Evolutionary conservation across 2,113 vertebrate species (phyloP).

Genomic region (Trachemys scripta): DNA sequence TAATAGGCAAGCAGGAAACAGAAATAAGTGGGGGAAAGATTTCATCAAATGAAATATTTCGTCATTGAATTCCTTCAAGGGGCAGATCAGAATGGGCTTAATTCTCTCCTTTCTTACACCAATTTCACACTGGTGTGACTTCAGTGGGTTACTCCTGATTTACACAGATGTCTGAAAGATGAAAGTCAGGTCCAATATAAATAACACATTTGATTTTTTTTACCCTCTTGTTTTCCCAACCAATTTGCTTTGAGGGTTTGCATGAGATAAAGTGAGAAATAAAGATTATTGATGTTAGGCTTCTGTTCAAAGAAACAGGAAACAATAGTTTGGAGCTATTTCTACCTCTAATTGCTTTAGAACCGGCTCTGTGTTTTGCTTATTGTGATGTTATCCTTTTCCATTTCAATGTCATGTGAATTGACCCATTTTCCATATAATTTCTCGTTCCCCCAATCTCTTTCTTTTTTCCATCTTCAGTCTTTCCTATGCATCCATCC

Average conservation of each 20-base stretch:
- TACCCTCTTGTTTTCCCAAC: neutral
- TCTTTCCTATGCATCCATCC: neutral
- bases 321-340: neutral
- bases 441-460: neutral
- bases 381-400: neutral
- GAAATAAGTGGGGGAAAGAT: neutral
- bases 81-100: neutral
- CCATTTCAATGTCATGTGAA: neutral
- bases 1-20: constrained; percentile 14
- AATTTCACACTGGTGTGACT: neutral
- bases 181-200: neutral
- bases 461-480: neutral
- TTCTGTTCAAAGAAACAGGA: neutral
- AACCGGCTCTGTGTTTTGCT: neutral
- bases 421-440: neutral
- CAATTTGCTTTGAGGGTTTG: neutral
- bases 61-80: neutral
- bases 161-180: neutral
- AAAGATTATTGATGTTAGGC: neutral
- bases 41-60: neutral
- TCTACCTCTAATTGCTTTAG: neutral
- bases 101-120: neutral
- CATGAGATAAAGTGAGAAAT: constrained; percentile 1
- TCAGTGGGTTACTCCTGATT: neutral
- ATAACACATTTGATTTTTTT: neutral